phyloP scores from a whole-genome alignment of 2,113 vertebrate genomes.

The Lycocorax pyrrhopterus region DNA sequence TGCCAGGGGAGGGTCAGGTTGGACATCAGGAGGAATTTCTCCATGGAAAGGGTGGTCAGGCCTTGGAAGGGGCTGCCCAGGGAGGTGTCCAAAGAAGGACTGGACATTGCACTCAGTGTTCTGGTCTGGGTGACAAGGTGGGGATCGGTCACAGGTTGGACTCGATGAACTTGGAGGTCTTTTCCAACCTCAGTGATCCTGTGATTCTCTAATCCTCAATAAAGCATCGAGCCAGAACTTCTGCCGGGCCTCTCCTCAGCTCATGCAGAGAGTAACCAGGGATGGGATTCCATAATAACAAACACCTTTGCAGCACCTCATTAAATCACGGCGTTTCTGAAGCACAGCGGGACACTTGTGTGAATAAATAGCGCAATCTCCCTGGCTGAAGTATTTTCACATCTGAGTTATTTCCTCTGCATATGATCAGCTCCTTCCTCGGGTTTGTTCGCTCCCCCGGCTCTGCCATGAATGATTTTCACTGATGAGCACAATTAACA shows the following conservation, averaged over 20 bases:
- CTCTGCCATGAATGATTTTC: conserved; percentile 55
- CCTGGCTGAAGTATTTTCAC: conserved; percentile 71
- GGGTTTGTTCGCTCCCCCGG: background rate
- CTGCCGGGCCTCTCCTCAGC: background rate
- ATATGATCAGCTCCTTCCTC: conserved; percentile 56
- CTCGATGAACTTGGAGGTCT: background rate
- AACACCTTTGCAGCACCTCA: conserved; percentile 76
- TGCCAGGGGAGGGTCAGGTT: accelerated
- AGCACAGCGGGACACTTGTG: conserved; percentile 73
- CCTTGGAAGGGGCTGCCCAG: background rate
- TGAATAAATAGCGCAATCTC: conserved; percentile 78
- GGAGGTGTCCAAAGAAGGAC: background rate
- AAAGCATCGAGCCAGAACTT: conserved; percentile 32
- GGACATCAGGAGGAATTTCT: background rate
- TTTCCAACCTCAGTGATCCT: background rate
- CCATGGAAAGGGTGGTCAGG: background rate
- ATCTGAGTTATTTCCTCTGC: conserved; percentile 70
- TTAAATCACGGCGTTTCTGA: conserved; percentile 74
- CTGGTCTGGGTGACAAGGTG: background rate
- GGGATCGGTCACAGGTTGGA: background rate
- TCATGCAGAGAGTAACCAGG: conserved; percentile 11
- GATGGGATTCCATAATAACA: conserved; percentile 61
- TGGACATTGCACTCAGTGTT: background rate
- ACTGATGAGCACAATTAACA: conserved; percentile 75
- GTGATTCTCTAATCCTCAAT: background rate